Evolutionary conservation across 92 coral and sea anemone species (phyloP), one percentile per base, ranked within the genome.

Genomic region (Anthopleura xanthogrammica): DNA sequence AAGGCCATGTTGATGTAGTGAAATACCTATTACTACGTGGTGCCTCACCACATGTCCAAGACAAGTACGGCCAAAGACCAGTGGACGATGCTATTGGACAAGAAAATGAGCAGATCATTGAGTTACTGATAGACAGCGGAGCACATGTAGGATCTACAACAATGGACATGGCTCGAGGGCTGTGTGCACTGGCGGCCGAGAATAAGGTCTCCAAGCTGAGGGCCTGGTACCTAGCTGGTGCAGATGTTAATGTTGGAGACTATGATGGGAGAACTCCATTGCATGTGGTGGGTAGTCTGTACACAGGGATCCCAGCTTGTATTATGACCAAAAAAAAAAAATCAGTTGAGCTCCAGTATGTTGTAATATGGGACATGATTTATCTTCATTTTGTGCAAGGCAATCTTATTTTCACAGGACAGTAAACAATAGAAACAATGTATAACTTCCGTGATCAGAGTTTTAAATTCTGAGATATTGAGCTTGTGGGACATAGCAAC

Each of bases 221-320:
- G 89, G 94, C 97, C 65, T 96, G 99, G 99, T 54, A 87, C 55
- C 87, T 96, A 77, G 99, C 99, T 60, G 99, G 98, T 6, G 96
- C 88, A 4, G 93, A 92, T 66, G 77, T 96, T 3, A 92, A 90
- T 75, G 91, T 83, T 12, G 98, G 95, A 40, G 98, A 94, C 75
- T 93, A 95, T 66, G 90, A 92, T 79, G 90, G 93, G 41, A 88
- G 99, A 81, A 96, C 98, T 1, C 98, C 97, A 12, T 74, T 96
- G 40, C 99, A 94, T 74, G 99, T 93, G 93, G 98, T 93, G 58
- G 80, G 95, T 78, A 11, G 13, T 20, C 12, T 4, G 19, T 48
- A 13, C 16, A 46, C 9, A 46, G 7, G 9, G 36, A 29, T 29
- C 36, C 36, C 36, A 29, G 36, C 36, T 29, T 29, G 36, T 29